Evolutionary conservation across 2,888 invertebrate species (phyloP), one percentile per base, ranked within the genome.

Genomic region (Amphipoea oculea): DNA sequence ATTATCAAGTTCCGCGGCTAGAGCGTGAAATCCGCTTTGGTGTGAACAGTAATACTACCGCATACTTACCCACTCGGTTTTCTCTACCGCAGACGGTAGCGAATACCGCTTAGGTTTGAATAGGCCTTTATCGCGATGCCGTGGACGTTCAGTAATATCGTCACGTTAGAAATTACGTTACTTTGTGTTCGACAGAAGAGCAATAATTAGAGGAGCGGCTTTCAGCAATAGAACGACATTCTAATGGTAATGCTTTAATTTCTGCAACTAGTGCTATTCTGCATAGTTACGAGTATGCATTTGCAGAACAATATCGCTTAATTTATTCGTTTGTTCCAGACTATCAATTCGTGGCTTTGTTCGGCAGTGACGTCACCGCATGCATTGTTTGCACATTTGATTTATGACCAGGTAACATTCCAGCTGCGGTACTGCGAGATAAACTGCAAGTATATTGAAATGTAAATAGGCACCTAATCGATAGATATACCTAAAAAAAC

Each of bases 321-420:
- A 85, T 80, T 70, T 73, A 81, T 74, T 62, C 71, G 45, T 67
- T 72, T 76, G 67, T 82, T 73, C 70, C 71, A 65, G 60, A 62
- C 71, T 73, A 84, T 72, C 60, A 68, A 77, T 85, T 82, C 23
- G 75, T 51, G 69, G 70, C 63, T 82, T 74, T 84, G 83, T 83
- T 79, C 63, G 57, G 60, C 45, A 40, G 48, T 86, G 79, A 83
- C 68, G 79, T 78, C 73, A 69, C 7, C 48, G 62, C 62, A 11
- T 79, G 68, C 72, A 83, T 86, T 85, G 83, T 83, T 76, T 78
- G 70, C 57, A 51, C 54, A 63, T 62, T 66, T 86, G 83, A 86
- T 86, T 86, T 79, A 83, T 79, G 54, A 20, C n/a, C 12, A 40
- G n/a, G 48, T 76, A 76, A 54, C 73, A 36, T 69, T 14, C 20